These are phyloP conservation scores for Bursaphelenchus okinawaensis DNA, from an alignment of 2,888 invertebrate species.

Conservation along the genomic window DNA sequence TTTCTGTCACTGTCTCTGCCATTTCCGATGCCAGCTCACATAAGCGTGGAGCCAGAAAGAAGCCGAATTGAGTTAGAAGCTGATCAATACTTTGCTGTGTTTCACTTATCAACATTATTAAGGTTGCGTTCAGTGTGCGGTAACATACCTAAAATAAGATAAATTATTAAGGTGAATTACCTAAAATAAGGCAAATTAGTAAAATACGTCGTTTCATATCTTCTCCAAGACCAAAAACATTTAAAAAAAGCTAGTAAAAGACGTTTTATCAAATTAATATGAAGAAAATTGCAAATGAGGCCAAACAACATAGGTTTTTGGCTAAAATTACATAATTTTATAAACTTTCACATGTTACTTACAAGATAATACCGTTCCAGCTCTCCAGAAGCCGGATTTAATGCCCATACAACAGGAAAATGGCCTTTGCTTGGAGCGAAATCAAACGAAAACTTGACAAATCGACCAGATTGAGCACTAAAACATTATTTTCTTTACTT, in stretches of 20 bases:
- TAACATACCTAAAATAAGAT: slow-evolving; percentile 75
- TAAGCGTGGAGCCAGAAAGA: slow-evolving; percentile 41
- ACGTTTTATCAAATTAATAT: no score
- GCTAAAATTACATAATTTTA: neutral
- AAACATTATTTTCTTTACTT: slow-evolving; percentile 23
- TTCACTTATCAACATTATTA: slow-evolving; percentile 68
- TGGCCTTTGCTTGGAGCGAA: neutral
- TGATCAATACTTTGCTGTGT: slow-evolving; percentile 19
- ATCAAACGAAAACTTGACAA: slow-evolving; percentile 7
- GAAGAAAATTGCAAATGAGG: neutral
- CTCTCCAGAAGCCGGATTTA: neutral
- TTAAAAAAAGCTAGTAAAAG: no score
- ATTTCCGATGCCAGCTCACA: slow-evolving; percentile 27
- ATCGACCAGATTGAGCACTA: slow-evolving; percentile 17
- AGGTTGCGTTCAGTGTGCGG: slow-evolving; percentile 75
- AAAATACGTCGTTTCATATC: no score
- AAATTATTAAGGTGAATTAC: no score
- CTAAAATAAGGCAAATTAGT: no score
- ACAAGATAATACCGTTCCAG: slow-evolving; percentile 9
- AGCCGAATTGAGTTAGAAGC: slow-evolving; percentile 36
- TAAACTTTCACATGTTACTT: slow-evolving; percentile 8
- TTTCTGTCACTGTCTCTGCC: slow-evolving; percentile 17
- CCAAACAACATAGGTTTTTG: neutral
- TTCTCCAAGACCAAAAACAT: no score
- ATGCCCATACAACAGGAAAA: neutral